Base-by-base conservation (phyloP, 2,113 vertebrate species). In the Gobius niger region DNA sequence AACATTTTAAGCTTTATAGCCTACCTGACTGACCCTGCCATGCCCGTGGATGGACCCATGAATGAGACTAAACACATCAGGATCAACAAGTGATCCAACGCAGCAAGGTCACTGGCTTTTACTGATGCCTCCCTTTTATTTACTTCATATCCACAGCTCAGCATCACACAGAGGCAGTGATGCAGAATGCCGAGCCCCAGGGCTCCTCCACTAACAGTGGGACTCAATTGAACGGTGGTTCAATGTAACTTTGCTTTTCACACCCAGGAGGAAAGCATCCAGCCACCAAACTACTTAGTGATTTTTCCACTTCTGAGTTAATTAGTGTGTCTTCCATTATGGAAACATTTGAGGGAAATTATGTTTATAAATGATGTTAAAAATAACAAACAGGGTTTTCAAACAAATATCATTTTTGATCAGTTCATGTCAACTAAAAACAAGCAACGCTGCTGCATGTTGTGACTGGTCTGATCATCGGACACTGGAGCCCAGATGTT, bases 231-330 rank as follows among this genome's bases (percentile, higher is more conserved):
- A 85, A 75, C 67, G 51, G 82, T 73, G 76, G 60, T 67, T 80
- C 63, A 61, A 49, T 81, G 47, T 63, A 74, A 79, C 68, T 80
- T 54, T 75, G 63, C 60, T 77, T 60, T 73, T 72, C 68, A 75
- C 53, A 66, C 59, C 72, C 70, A 67, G 64, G 56, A 76, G 68
- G 56, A 72, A 78, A 85, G 69, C 71, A 67, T 62, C 68, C 67
- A 78, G 75, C 66, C 59, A 73, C 68, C 65, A 51, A 75, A 76
- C 64, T 47, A 69, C 56, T 52, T 73, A 90, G 71, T 70, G 90
- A 91, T 93, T 88, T 91, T 90, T 91, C 90, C 90, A 82, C 75
- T 41, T 56, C 72, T n/a, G 18, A 47, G 59, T 82, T 78, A 62
- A 75, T 84, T 71, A 84, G 68, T 12, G 14, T 59, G 70, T 65